A percentile compares a stretch with the other conserved stretches of the same genome.
Evolutionary conservation across 1,140 invertebrate genomes (phyloP).

Genomic region (Zaprionus capensis): DNA sequence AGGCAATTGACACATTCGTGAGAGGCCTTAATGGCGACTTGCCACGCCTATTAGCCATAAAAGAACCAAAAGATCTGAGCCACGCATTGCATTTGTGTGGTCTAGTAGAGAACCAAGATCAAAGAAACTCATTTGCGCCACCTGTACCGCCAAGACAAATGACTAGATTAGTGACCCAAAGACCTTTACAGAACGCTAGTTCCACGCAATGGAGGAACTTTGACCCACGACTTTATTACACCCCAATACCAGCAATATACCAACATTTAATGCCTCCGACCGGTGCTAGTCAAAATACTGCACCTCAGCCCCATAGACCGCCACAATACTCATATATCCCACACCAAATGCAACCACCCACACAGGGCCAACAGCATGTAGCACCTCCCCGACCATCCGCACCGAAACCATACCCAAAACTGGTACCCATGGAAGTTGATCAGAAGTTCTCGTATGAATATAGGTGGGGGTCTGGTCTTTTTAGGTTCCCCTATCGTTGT

Average conservation of each 20-base stretch:
- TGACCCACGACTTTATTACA: slow-evolving; percentile 6
- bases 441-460: no score
- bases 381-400: background rate
- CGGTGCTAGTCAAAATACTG: background rate
- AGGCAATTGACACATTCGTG: slow-evolving; percentile 3
- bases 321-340: background rate
- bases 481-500: no score
- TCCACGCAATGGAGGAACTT: slow-evolving; percentile 6
- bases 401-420: background rate
- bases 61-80: slow-evolving; percentile 15
- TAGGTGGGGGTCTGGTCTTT: no score
- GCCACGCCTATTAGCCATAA: slow-evolving; percentile 10
- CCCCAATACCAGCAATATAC: background rate
- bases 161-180: background rate
- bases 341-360: background rate
- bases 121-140: slow-evolving; percentile 8
- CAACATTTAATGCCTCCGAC: background rate
- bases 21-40: slow-evolving; percentile 9
- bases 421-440: no score
- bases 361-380: background rate
- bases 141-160: slow-evolving; percentile 14
- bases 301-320: background rate
- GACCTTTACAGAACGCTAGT: background rate
- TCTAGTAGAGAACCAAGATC: background rate
- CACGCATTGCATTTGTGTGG: slow-evolving; percentile 13